Evolutionary conservation across 2,113 vertebrate species (phyloP).

Genomic region (Empidonax alnorum): DNA sequence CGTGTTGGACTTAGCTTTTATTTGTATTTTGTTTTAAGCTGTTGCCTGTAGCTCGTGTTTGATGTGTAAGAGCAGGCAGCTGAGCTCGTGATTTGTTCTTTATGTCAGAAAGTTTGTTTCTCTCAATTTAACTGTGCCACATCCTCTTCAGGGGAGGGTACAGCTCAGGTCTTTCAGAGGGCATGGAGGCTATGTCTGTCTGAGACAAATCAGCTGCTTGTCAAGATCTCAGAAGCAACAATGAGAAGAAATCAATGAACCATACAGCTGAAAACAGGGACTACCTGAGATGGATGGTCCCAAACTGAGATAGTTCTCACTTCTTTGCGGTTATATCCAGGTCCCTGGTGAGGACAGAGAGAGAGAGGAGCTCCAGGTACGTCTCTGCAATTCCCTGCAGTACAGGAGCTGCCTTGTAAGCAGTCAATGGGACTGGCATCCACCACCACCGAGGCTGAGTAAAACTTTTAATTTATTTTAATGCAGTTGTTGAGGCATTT

Average conservation of each 20-base stretch:
- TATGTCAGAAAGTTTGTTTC: not conserved
- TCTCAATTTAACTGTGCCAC: not conserved
- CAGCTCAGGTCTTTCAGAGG: not conserved
- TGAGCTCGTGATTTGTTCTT: not conserved
- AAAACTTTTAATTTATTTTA: conserved; percentile 33
- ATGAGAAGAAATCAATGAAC: not conserved
- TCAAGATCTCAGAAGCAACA: not conserved
- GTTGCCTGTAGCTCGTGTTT: not conserved
- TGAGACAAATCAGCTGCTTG: not conserved
- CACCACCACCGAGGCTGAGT: not conserved
- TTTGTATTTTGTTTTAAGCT: not conserved
- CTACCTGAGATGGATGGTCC: not conserved
- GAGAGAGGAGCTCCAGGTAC: not conserved
- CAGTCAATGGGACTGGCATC: accelerated
- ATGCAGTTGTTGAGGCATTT: not conserved
- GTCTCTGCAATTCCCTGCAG: not conserved
- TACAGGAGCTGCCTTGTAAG: accelerated
- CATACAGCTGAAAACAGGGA: not conserved
- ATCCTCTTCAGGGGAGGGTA: not conserved
- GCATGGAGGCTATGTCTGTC: not conserved
- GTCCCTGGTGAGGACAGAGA: accelerated
- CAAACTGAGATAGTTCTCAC: not conserved
- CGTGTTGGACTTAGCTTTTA: not conserved
- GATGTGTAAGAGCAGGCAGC: not conserved
- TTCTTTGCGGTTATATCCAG: not conserved